A percentile compares a stretch with the other conserved stretches of the same genome.
phyloP scores from a whole-genome alignment of 2,888 invertebrate species.

The Dolomedes plantarius region DNA sequence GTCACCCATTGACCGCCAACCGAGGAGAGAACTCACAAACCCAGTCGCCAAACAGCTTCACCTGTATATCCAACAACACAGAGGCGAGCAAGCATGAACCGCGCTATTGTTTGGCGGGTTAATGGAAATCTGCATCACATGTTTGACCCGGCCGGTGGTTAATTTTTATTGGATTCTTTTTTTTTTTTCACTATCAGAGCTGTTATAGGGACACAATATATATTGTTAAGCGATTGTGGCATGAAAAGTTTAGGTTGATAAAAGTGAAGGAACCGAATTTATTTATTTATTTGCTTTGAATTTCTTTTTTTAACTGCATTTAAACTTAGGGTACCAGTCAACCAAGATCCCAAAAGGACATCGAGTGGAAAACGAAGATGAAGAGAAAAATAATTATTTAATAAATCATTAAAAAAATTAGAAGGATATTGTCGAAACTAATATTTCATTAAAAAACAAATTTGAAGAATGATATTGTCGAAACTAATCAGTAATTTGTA shows the following conservation, averaged over 20 bases:
- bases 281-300: too few relatives aligned
- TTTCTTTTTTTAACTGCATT: too few relatives aligned
- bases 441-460: too few relatives aligned
- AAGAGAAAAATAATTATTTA: too few relatives aligned
- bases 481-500: too few relatives aligned
- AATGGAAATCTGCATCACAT: constrained; percentile 42
- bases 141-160: constrained; percentile 36
- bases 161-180: background rate
- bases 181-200: background rate
- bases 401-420: too few relatives aligned
- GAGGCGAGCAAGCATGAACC: constrained; percentile 52
- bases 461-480: too few relatives aligned
- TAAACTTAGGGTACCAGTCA: too few relatives aligned
- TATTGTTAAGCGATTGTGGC: background rate
- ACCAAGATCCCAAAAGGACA: too few relatives aligned
- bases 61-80: constrained; percentile 63
- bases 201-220: background rate
- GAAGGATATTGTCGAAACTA: too few relatives aligned
- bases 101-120: constrained; percentile 45
- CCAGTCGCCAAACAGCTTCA: constrained; percentile 63
- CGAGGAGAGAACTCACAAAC: constrained; percentile 37
- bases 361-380: too few relatives aligned
- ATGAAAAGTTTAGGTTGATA: background rate
- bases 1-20: constrained; percentile 66
- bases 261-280: background rate